Evolutionary conservation across 23 tunicate genomes (phyloP).

Genomic region (Ciona savignyi): DNA sequence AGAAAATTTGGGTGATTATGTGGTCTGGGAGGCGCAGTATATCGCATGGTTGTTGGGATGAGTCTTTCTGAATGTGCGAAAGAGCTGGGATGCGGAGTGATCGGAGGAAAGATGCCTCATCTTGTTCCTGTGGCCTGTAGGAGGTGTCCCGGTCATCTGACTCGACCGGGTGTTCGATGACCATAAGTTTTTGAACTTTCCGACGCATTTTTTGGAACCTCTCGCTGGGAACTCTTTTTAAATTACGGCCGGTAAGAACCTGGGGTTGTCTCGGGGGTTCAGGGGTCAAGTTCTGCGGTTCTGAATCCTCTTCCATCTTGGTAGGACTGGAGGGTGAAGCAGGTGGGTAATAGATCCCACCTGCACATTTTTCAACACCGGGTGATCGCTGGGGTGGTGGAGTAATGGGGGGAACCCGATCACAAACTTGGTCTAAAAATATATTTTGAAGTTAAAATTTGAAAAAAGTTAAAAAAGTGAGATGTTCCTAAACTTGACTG

Average conservation of each 20-base stretch:
- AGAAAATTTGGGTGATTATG: slow-evolving; percentile 44
- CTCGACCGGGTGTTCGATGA: not conserved
- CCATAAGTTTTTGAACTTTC: slow-evolving; percentile 59
- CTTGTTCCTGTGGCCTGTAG: not conserved
- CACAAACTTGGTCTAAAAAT: not conserved
- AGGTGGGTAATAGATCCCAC: slow-evolving; percentile 15
- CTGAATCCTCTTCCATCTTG: not conserved
- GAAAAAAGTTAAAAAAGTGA: no score
- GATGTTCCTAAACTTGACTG: no score
- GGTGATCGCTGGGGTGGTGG: slow-evolving; percentile 3
- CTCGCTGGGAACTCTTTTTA: slow-evolving; percentile 68
- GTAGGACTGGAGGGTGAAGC: not conserved
- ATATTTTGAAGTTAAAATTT: no score
- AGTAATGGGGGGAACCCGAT: not conserved
- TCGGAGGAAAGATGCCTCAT: slow-evolving; percentile 27
- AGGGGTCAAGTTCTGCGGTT: not conserved
- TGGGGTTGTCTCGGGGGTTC: not conserved
- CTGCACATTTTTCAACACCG: slow-evolving; percentile 16
- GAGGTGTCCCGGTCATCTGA: not conserved
- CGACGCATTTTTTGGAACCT: slow-evolving; percentile 70
- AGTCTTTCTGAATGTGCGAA: slow-evolving; percentile 8
- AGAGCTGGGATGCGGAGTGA: slow-evolving; percentile 60
- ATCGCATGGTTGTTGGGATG: slow-evolving; percentile 13
- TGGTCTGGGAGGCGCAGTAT: slow-evolving; percentile 81
- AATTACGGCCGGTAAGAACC: slow-evolving; percentile 14